Conservation (phyloP, 2,113 vertebrate genomes). For the Ochotona curzoniae region DNA sequence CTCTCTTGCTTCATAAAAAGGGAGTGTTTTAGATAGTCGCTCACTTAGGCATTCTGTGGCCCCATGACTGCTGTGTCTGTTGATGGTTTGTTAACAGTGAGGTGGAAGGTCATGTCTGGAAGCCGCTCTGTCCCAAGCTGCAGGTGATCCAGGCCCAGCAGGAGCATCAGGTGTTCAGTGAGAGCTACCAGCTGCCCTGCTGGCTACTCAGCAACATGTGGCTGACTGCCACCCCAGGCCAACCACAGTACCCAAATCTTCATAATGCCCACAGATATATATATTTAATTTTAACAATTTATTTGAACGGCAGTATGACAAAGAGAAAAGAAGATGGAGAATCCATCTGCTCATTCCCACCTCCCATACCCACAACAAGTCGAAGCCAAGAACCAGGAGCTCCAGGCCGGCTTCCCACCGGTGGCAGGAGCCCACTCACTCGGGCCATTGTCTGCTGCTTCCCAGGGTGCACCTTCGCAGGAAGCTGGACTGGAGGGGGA, state of each 20-base stretch:
- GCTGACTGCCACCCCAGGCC: background rate
- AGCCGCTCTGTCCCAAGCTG: background rate
- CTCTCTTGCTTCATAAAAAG: background rate
- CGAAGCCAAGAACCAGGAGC: too few relatives aligned
- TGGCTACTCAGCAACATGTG: background rate
- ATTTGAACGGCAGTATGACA: too few relatives aligned
- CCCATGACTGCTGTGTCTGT: background rate
- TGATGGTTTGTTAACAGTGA: background rate
- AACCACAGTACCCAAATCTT: background rate
- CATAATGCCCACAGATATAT: background rate
- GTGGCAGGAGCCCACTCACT: too few relatives aligned
- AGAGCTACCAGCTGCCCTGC: background rate
- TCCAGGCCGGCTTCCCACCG: too few relatives aligned
- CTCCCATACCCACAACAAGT: too few relatives aligned
- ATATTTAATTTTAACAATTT: too few relatives aligned
- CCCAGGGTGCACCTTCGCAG: too few relatives aligned
- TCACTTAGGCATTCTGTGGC: background rate
- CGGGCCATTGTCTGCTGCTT: too few relatives aligned
- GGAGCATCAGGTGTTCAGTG: background rate
- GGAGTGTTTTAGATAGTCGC: background rate
- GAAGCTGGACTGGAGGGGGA: too few relatives aligned
- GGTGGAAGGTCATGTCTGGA: background rate
- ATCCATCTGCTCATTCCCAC: too few relatives aligned
- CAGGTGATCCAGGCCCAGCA: background rate
- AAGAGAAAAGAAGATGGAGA: too few relatives aligned